These are phyloP conservation scores for Drosophila merina DNA, from an alignment of 2,888 invertebrate genomes.

Conservation along the genomic window DNA sequence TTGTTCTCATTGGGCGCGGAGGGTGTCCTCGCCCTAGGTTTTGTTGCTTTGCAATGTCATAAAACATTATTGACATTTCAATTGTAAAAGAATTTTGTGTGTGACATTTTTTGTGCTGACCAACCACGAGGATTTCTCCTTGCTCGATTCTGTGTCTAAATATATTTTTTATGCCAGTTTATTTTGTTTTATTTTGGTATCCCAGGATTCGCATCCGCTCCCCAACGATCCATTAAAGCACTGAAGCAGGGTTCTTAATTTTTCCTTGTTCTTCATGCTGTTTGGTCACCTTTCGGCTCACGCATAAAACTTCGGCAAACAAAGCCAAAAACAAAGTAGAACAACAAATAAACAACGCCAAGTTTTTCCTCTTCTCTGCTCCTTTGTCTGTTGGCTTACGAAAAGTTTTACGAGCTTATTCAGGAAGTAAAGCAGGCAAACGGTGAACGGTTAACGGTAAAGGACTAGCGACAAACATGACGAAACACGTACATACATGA, in stretches of 20 bases:
- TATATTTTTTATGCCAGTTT: slow-evolving; percentile 4
- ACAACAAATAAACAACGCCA: slow-evolving; percentile 60
- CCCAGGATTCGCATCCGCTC: not conserved
- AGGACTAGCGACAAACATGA: slow-evolving; percentile 47
- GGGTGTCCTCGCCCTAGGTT: not conserved
- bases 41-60: slow-evolving; percentile 53
- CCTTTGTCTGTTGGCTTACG: slow-evolving; percentile 33
- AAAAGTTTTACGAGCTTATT: slow-evolving; percentile 76
- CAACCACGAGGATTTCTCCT: not conserved
- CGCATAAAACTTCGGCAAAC: slow-evolving; percentile 62
- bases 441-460: slow-evolving; percentile 14
- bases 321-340: slow-evolving; percentile 32
- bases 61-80: slow-evolving; percentile 80
- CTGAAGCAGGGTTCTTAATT: slow-evolving; percentile 49
- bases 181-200: not conserved
- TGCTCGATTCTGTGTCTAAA: not conserved
- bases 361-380: slow-evolving; percentile 41
- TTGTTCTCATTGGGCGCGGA: slow-evolving; percentile 7
- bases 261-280: slow-evolving; percentile 21
- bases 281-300: slow-evolving; percentile 50
- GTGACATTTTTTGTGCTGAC: slow-evolving; percentile 27
- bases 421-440: slow-evolving; percentile 42
- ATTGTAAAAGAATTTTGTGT: slow-evolving; percentile 64
- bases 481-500: slow-evolving; percentile 56
- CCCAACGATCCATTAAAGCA: slow-evolving; percentile 59